These are phyloP conservation scores for Halyomorpha halys DNA, from an alignment of 1,140 invertebrate species.

Conservation along the genomic window DNA sequence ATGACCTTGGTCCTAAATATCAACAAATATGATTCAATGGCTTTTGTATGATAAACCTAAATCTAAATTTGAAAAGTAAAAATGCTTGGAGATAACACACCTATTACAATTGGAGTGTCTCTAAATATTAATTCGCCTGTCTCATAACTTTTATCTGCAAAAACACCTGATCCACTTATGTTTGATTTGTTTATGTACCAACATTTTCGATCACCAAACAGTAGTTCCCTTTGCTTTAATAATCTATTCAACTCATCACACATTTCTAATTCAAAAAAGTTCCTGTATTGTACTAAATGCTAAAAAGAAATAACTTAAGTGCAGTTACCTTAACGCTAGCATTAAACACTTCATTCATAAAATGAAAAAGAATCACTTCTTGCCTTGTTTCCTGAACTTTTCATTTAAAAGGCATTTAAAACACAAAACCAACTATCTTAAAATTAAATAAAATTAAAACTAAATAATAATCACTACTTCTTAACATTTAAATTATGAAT, in stretches of 20 bases:
- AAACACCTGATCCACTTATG: slow-evolving; percentile 51
- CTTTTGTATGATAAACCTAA: background rate
- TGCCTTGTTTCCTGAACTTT: too few species aligned
- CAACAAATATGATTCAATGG: too few species aligned
- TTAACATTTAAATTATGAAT: too few species aligned
- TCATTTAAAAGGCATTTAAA: too few species aligned
- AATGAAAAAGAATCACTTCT: too few species aligned
- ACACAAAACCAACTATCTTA: too few species aligned
- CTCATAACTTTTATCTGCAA: slow-evolving; percentile 50
- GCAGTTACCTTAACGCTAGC: too few species aligned
- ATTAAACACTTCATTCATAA: too few species aligned
- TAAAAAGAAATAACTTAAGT: too few species aligned
- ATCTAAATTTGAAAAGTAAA: slow-evolving; percentile 17
- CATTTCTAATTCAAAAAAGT: background rate
- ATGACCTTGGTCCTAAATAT: slow-evolving; percentile 38
- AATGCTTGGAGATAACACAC: slow-evolving; percentile 31
- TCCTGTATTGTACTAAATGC: background rate
- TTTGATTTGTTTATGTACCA: slow-evolving; percentile 42
- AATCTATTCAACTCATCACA: slow-evolving; percentile 1
- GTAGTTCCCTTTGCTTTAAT: slow-evolving; percentile 1
- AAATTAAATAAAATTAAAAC: too few species aligned
- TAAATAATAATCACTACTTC: too few species aligned
- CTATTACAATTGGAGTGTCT: slow-evolving; percentile 52
- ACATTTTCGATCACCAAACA: too few species aligned
- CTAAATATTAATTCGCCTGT: slow-evolving; percentile 54